These are phyloP conservation scores for Corella eumyota DNA, from an alignment of 23 tunicate genomes.

Conservation along the genomic window DNA sequence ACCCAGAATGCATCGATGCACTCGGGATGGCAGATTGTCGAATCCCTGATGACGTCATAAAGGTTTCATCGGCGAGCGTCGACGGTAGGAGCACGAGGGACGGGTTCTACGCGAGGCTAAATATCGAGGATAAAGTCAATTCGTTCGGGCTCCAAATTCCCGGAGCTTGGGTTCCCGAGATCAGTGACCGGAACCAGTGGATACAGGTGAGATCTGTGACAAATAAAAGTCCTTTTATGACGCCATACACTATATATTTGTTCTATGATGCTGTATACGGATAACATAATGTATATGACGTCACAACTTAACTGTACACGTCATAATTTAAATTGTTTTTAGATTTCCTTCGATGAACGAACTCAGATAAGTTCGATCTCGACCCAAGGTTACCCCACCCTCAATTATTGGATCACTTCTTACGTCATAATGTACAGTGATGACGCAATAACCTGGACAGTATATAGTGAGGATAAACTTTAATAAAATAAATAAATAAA, in stretches of 20 bases:
- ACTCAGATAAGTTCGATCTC: neutral
- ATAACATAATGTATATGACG: no score
- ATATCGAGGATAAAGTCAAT: no score
- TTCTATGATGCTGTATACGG: no score
- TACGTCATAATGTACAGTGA: constrained; percentile 5
- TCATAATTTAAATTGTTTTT: neutral
- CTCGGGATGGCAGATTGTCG: constrained; percentile 7
- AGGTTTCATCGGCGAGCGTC: constrained; percentile 3
- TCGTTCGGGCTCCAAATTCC: no score
- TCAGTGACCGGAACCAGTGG: constrained; percentile 11
- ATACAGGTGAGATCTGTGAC: constrained; percentile 19
- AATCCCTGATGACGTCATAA: neutral
- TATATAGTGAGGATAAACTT: neutral
- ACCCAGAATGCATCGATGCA: constrained; percentile 2
- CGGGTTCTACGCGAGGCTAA: constrained; percentile 5
- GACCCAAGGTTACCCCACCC: constrained; percentile 13
- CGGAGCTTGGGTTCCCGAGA: constrained; percentile 19
- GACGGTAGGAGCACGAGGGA: no score
- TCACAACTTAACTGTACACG: neutral
- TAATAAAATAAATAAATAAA: no score
- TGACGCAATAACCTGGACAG: constrained; percentile 12
- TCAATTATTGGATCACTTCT: constrained; percentile 7
- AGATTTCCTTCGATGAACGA: constrained; percentile 12
- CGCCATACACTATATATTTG: no score
- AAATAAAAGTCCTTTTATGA: no score